Percentiles rank a stretch among this genome's conserved stretches.
Conservation (phyloP, 2,888 invertebrate species). For the Archips xylosteana region DNA sequence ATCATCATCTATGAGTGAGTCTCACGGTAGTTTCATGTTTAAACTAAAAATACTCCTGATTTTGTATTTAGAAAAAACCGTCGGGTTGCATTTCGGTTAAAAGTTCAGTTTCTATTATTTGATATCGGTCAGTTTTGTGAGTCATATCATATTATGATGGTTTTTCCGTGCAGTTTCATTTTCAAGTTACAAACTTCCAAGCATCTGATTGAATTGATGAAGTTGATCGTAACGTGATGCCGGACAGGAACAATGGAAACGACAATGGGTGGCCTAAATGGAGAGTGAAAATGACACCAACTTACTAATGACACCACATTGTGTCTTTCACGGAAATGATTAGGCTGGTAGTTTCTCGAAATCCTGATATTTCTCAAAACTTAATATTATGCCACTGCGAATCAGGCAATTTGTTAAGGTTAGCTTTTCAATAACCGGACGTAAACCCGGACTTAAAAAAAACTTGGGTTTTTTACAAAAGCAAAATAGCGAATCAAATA, state of each 20-base stretch:
- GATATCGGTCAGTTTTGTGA: not conserved
- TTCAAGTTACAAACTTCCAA: conserved; percentile 44
- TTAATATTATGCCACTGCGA: not conserved
- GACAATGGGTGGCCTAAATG: conserved; percentile 70
- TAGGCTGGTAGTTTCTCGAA: conserved; percentile 21
- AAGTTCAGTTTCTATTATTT: too few species aligned
- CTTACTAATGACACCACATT: conserved; percentile 57
- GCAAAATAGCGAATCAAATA: not conserved
- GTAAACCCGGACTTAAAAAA: too few species aligned
- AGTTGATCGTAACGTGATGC: conserved; percentile 62
- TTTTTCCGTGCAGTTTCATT: conserved; percentile 11
- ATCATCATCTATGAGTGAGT: too few species aligned
- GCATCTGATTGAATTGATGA: conserved; percentile 50
- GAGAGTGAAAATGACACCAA: conserved; percentile 65
- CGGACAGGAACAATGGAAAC: conserved; percentile 63
- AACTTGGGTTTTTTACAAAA: not conserved
- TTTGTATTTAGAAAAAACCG: too few species aligned
- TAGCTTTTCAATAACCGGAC: not conserved
- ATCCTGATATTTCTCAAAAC: conserved; percentile 15
- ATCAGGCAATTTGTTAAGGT: not conserved
- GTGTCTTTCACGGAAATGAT: conserved; percentile 58
- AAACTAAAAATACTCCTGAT: too few species aligned
- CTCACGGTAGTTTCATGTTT: too few species aligned
- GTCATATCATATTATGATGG: not conserved
- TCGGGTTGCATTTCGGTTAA: too few species aligned